phyloP scores from a whole-genome alignment of 2,888 invertebrate genomes.

The Spialia ferax region DNA sequence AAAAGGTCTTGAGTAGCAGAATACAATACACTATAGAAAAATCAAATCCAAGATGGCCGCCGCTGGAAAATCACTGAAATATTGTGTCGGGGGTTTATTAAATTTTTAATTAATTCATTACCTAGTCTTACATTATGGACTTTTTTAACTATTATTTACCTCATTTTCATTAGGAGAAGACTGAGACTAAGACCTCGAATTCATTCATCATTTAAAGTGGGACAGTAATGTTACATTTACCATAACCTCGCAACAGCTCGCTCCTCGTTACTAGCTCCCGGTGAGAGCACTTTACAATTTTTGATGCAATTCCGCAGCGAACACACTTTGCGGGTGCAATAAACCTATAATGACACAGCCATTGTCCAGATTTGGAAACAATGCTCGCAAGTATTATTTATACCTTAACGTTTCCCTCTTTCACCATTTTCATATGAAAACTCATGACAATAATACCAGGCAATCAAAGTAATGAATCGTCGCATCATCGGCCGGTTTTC shows the following conservation, averaged over 20 bases:
- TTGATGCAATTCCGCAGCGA: not conserved
- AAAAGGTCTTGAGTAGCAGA: too few relatives aligned
- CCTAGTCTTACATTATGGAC: too few relatives aligned
- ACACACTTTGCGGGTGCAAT: constrained; percentile 5
- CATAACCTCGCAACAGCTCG: not conserved
- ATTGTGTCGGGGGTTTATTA: too few relatives aligned
- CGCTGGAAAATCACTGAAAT: too few relatives aligned
- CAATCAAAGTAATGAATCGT: constrained; percentile 37
- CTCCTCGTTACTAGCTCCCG: not conserved
- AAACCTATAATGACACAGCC: constrained; percentile 26
- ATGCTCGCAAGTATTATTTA: constrained; percentile 25
- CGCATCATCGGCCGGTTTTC: constrained; percentile 29
- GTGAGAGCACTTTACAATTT: not conserved
- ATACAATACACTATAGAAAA: too few relatives aligned
- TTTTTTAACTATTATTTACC: too few relatives aligned
- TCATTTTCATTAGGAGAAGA: too few relatives aligned
- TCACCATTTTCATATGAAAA: constrained; percentile 15
- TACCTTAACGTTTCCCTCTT: constrained; percentile 23
- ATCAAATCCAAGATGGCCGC: too few relatives aligned
- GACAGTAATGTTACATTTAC: too few relatives aligned
- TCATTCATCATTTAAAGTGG: too few relatives aligned
- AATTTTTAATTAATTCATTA: too few relatives aligned
- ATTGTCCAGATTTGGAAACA: constrained; percentile 34
- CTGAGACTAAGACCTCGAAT: too few relatives aligned
- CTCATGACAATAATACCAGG: constrained; percentile 34